Evolutionary conservation across 1,140 invertebrate genomes (phyloP), one percentile per base, ranked within the genome.

Genomic region (Proctacanthus coquilletti): DNA sequence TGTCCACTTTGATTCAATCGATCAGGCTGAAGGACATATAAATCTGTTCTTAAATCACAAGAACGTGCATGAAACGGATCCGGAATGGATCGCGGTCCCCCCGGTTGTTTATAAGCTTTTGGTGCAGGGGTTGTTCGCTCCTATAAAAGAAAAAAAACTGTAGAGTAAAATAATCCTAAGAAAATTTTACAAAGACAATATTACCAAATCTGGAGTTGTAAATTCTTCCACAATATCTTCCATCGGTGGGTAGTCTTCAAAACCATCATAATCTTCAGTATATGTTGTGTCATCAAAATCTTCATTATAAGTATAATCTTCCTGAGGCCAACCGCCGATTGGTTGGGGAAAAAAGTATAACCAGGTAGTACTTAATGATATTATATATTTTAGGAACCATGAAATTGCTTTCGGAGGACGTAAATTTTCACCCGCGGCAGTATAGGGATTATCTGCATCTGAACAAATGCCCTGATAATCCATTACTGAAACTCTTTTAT

Each of bases 391-490:
- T 5, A 55, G 46, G 31, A 60, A 35, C 54, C 56, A 60, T 3
- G 44, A 47, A 9, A 52, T 46, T 14, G 48, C 15, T 1, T 47
- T 46, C 46, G 53, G 20, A 1, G 57, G 56, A 30, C 39, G 38
- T 14, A 52, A 19, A 17, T 49, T 47, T 25, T 46, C 45, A 10
- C 56, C 52, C 20, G 52, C 72, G 10, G 72, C 75, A 32, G 75
- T 83, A 44, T 74, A 75, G 5, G 74, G 71, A 45, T 75, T 77
- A 47, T 75, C 74, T 11, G 74, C 74, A 45, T 87, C 83, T 0
- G 77, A 74, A 50, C 86, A 91, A 5, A 80, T 68, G 0, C 84
- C 87, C 60, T 93, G 88, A 60, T 91, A 87, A 53, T 94, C 86
- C 45, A 80, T 80, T 1, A 91, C 74, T 1, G 76, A 72, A 1